Conservation (phyloP, 2,113 vertebrate genomes). For the Hippotragus niger region DNA sequence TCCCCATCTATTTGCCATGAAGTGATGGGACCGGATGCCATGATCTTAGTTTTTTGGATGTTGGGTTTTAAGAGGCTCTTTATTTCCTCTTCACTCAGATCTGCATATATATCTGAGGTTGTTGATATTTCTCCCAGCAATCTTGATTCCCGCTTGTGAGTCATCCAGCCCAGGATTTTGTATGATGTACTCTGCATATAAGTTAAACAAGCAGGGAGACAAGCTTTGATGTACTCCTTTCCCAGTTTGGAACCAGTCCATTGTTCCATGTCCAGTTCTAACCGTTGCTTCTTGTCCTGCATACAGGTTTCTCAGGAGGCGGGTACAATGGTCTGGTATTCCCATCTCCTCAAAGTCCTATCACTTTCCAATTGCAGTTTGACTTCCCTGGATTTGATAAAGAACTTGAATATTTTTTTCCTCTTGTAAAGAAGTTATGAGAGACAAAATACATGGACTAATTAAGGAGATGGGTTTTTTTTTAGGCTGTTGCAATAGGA, state of each 20-base stretch:
- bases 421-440: neutral
- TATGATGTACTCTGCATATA: neutral
- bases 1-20: neutral
- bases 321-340: neutral
- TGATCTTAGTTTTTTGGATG: neutral
- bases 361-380: neutral
- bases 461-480: neutral
- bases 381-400: neutral
- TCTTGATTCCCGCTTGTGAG: neutral
- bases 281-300: neutral
- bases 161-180: neutral
- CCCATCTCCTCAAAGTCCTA: neutral
- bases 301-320: neutral
- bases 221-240: neutral
- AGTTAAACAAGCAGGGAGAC: neutral
- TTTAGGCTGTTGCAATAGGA: neutral
- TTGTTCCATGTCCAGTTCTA: neutral
- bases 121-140: neutral
- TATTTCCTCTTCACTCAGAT: neutral
- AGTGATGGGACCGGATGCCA: neutral
- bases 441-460: neutral
- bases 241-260: neutral
- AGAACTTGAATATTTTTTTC: neutral
- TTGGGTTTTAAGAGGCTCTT: neutral
- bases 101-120: neutral